Evolutionary conservation across 2,888 invertebrate genomes (phyloP), one percentile per base, ranked within the genome.

Genomic region (Temnothorax ravouxi): DNA sequence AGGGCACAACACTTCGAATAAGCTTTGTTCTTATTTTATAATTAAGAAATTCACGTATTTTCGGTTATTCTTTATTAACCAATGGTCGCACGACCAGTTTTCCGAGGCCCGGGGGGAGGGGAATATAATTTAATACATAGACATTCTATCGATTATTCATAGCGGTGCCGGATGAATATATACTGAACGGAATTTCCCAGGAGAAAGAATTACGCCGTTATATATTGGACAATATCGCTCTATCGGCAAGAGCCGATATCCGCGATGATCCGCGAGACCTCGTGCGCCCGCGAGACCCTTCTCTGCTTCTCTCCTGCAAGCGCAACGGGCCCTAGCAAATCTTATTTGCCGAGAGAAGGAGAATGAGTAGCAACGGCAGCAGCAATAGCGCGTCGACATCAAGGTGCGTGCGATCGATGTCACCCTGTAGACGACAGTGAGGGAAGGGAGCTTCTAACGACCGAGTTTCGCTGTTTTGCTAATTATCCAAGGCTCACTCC

Each of bases 391-490:
- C 25, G 38, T 21, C 50, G 66, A 29, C 71, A 52, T 3, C 67
- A 41, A 15, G 34, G 38, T 83, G 82, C 77, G 66, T 83, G 38
- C 64, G 44, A 76, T 66, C 76, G 66, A 66, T 83, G 75, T 56
- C 76, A 52, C 21, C 50, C 87, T 86, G 88, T 86, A 87, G 84
- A 88, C 75, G 88, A 88, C 88, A 88, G 90, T 87, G 84, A 86
- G 85, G 88, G 86, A 87, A 34, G 83, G 83, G 88, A 87, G 76
- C 87, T 88, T 82, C 86, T 90, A 92, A 92, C 89, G 90, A 89
- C 85, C 87, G 74, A 91, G 89, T 92, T 91, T 92, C 91, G 88
- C 90, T 92, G 91, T 92, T 92, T 91, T 91, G 88, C 91, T 92
- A 92, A 92, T 92, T 92, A 92, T 91, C 88, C 91, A 88, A 67